Base-by-base conservation (phyloP, 2,113 vertebrate genomes). In the Calypte anna region DNA sequence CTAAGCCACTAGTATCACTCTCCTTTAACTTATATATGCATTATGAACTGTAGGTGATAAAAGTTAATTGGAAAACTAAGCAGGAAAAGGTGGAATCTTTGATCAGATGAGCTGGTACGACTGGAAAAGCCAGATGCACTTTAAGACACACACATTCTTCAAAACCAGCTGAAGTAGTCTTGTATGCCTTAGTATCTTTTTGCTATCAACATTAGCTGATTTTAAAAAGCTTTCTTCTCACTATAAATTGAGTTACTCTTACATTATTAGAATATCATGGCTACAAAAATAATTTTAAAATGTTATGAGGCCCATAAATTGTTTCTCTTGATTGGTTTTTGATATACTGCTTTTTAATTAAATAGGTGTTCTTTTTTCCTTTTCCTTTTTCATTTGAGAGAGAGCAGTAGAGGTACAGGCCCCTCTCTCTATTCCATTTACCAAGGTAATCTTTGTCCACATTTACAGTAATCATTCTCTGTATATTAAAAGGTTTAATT, bases 61-160 rank as follows among this genome's bases (percentile, higher is more conserved):
- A 88, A 88, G 27, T 58, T 94, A 91, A 92, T 89, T 92, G 77
- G 72, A 96, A 94, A 86, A 50, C 63, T 70, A 53, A 58, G 46
- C 58, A 82, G 61, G 61, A 91, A 87, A 94, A 91, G 27, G 77
- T 75, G 43, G 24, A 74, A 48, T 91, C 86, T 94, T 91, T 91
- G 66, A 84, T 92, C 66, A 87, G 73, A 38, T 10, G 15, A 86
- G 81, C 94, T 89, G 73, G 91, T 86, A 63, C 62, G 89, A 95
- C 93, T 84, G 77, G 91, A 95, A 94, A 84, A 92, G 68, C 69
- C 77, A 75, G 91, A 48, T 46, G 74, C 54, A 46, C 14, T 69
- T 88, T 88, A 17, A 83, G 36, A 43, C 14, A 50, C 27, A 25
- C 6, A 17, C 9, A 13, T 83, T 93, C 51, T 75, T 88, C 64